Base-by-base conservation (phyloP, 2,113 vertebrate genomes). In the Stigmatopora nigra region DNA sequence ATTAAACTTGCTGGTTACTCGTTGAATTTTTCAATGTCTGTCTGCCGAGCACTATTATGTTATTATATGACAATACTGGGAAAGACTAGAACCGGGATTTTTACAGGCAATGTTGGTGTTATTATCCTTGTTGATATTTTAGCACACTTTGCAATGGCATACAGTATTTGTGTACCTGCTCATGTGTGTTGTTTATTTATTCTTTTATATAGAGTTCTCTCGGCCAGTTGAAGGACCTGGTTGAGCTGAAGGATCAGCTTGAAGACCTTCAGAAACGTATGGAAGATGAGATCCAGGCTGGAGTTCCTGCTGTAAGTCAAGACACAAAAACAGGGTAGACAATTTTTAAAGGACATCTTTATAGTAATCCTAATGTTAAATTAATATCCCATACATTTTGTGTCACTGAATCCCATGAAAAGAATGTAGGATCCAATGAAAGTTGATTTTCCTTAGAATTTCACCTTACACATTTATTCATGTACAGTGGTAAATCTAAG, bases 231-330 rank as follows among this genome's bases (percentile, higher is more conserved):
- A 97, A 93, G 86, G 94, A 96, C 71, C 90, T 97, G 64, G 91
- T 92, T 13, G 92, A 93, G 84, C 89, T 98, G 66, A 97, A 93
- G 82, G 91, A 92, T 60, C 94, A 96, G 79, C 85, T 97, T 76
- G 93, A 95, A 73, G 91, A 76, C 65, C 91, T 98, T 67, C 94
- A 96, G 82, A 92, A 78, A 73, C 88, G 89, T 25, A 86, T 97
- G 68, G 94, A 96, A 78, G 86, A 89, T 25, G 94, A 97, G 83
- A 93, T 94, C 57, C 93, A 91, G n/a, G 91, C 88, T 38, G 95
- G 93, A 31, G 81, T 94, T 76, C 91, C 91, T 75, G 82, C 85
- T 13, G 87, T 88, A 80, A 82, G 85, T n/a, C 11, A 17, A 6
- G 22, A 5, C 53, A 31, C 13, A 13, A 13, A 25, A 7, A 55